Percentiles rank a stretch among this genome's conserved stretches.
phyloP scores from a whole-genome alignment of 1,140 invertebrate genomes.

The Tetramorium alpestre region DNA sequence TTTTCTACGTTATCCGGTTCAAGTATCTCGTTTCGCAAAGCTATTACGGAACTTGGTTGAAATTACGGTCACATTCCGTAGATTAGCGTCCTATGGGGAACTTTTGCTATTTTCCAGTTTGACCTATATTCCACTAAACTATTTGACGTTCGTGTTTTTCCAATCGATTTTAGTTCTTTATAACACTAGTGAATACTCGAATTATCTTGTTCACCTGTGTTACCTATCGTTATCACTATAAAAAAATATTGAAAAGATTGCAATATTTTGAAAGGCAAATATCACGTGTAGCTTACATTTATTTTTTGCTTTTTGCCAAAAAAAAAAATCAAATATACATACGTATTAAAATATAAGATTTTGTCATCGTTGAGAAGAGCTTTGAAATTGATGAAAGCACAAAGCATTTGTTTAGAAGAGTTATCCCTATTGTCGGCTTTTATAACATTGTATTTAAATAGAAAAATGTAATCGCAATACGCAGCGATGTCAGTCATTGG shows the following conservation, averaged over 20 bases:
- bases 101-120: conserved; percentile 62
- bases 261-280: conserved; percentile 1
- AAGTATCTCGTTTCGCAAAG: conserved; percentile 41
- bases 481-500: background rate
- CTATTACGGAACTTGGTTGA: conserved; percentile 46
- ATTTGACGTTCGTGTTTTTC: conserved; percentile 46
- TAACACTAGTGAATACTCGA: background rate
- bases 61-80: conserved; percentile 54
- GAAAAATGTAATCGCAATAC: background rate
- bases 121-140: conserved; percentile 54
- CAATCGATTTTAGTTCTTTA: conserved; percentile 20
- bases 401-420: background rate
- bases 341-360: background rate
- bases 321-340: background rate
- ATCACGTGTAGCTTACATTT: background rate
- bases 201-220: background rate
- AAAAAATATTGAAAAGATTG: background rate
- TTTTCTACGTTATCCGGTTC: conserved; percentile 36
- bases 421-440: background rate
- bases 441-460: background rate
- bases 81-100: conserved; percentile 46
- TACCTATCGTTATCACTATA: background rate
- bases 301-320: background rate
- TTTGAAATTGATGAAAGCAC: background rate
- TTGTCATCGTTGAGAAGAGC: background rate